Evolutionary conservation across 1,140 invertebrate species (phyloP).

Genomic region (Galendromus occidentalis): DNA sequence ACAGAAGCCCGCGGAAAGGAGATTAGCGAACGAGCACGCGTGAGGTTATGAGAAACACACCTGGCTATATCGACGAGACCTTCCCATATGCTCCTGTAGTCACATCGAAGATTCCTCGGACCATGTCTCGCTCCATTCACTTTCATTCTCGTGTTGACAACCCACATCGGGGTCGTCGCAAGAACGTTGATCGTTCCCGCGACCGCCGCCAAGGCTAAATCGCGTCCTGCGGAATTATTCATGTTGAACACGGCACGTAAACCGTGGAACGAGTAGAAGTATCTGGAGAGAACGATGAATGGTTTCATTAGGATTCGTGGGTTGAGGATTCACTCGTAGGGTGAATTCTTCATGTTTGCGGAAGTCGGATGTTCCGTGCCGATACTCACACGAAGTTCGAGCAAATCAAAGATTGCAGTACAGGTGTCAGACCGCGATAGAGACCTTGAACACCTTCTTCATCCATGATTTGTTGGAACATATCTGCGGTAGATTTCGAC

Average conservation of each 20-base stretch:
- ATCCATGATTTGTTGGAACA: neutral
- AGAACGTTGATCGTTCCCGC: constrained; percentile 57
- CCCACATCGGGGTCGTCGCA: constrained; percentile 66
- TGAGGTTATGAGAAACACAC: too few species aligned
- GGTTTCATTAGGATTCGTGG: too few species aligned
- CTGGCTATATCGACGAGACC: constrained; percentile 10
- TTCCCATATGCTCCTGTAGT: constrained; percentile 8
- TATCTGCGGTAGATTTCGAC: neutral
- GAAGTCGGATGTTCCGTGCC: neutral
- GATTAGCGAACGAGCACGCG: too few species aligned
- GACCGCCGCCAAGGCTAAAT: constrained; percentile 53
- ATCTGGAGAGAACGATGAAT: too few species aligned
- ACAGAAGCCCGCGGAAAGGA: too few species aligned
- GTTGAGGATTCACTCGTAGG: too few species aligned
- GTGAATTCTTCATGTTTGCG: neutral
- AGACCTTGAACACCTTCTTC: constrained; percentile 24
- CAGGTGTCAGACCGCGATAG: constrained; percentile 58
- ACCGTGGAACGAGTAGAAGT: constrained; percentile 75
- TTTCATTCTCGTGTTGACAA: constrained; percentile 68
- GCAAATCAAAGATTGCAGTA: constrained; percentile 55
- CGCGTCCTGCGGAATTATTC: constrained; percentile 39
- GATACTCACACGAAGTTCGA: constrained; percentile 54
- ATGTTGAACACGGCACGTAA: constrained; percentile 39
- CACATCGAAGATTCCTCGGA: neutral
- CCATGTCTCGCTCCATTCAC: constrained; percentile 36